phyloP scores from a whole-genome alignment of 2,888 invertebrate species.

The Myopa testacea region DNA sequence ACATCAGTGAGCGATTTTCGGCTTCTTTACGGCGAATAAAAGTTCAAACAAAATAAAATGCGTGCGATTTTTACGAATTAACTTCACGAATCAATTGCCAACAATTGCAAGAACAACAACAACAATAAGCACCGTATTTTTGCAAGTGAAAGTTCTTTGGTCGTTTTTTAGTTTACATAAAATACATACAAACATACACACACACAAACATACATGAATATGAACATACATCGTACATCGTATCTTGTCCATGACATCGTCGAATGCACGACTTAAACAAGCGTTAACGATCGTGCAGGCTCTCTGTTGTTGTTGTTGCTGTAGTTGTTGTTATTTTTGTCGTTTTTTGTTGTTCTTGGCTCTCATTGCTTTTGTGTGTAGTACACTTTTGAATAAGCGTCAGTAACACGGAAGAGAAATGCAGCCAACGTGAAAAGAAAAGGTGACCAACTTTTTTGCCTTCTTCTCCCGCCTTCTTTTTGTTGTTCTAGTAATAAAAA shows the following conservation, averaged over 20 bases:
- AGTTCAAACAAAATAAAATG: neutral
- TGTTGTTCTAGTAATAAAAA: too few relatives aligned
- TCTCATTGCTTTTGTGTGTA: neutral
- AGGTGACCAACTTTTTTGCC: slow-evolving; percentile 18
- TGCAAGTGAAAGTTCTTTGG: slow-evolving; percentile 44
- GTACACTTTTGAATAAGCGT: neutral
- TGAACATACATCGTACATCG: too few relatives aligned
- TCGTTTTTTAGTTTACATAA: neutral
- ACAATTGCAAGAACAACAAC: slow-evolving; percentile 37
- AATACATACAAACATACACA: too few relatives aligned
- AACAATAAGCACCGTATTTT: slow-evolving; percentile 7
- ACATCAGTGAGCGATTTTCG: too few relatives aligned
- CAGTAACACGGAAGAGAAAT: slow-evolving; percentile 34
- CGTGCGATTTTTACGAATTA: slow-evolving; percentile 20
- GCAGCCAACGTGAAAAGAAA: slow-evolving; percentile 13
- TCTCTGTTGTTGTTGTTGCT: slow-evolving; percentile 17
- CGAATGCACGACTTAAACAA: slow-evolving; percentile 26
- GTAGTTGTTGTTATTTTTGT: slow-evolving; percentile 34
- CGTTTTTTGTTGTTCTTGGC: slow-evolving; percentile 9
- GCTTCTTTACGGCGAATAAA: too few relatives aligned
- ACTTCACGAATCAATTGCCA: slow-evolving; percentile 14
- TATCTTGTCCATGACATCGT: slow-evolving; percentile 41
- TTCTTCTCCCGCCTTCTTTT: neutral
- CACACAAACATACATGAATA: too few relatives aligned
- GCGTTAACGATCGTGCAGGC: slow-evolving; percentile 27